Percentiles rank a stretch among this genome's conserved stretches.
Evolutionary conservation across 2,888 invertebrate species (phyloP).

Genomic region (Prosapia bicincta): DNA sequence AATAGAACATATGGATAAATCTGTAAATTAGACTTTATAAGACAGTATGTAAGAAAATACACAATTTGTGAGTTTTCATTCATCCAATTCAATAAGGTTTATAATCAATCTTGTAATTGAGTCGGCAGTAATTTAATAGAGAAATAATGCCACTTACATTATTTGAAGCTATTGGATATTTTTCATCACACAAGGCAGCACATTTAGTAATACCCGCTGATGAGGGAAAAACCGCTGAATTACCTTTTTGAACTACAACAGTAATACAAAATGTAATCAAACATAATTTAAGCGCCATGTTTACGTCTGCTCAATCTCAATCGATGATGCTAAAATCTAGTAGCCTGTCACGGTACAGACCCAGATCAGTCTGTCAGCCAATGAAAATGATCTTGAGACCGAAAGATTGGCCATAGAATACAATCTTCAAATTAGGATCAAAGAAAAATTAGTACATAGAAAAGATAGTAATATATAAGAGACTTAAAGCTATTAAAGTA

Average conservation of each 20-base stretch:
- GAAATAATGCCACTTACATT: not conserved
- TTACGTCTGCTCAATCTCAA: not conserved
- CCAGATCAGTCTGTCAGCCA: not conserved
- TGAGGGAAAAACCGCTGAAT: constrained; percentile 14
- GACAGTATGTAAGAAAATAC: too few relatives aligned
- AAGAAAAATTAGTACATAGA: too few relatives aligned
- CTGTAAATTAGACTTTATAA: too few relatives aligned
- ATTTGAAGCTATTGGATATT: constrained; percentile 9
- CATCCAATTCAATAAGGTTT: too few relatives aligned
- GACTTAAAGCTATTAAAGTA: too few relatives aligned
- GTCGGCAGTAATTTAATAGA: too few relatives aligned
- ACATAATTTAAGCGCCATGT: not conserved
- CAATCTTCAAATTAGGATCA: too few relatives aligned
- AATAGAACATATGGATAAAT: too few relatives aligned
- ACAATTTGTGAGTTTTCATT: too few relatives aligned
- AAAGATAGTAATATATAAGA: too few relatives aligned
- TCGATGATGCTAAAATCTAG: too few relatives aligned
- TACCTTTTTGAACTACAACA: not conserved
- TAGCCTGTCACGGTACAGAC: not conserved
- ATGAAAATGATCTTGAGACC: not conserved
- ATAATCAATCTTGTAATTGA: too few relatives aligned
- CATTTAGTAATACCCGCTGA: constrained; percentile 7
- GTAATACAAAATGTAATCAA: not conserved
- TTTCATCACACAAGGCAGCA: constrained; percentile 11
- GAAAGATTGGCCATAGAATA: not conserved